A percentile compares a stretch with the other conserved stretches of the same genome.
Evolutionary conservation across 2,888 invertebrate genomes (phyloP).

Genomic region (Cordilura impudica): DNA sequence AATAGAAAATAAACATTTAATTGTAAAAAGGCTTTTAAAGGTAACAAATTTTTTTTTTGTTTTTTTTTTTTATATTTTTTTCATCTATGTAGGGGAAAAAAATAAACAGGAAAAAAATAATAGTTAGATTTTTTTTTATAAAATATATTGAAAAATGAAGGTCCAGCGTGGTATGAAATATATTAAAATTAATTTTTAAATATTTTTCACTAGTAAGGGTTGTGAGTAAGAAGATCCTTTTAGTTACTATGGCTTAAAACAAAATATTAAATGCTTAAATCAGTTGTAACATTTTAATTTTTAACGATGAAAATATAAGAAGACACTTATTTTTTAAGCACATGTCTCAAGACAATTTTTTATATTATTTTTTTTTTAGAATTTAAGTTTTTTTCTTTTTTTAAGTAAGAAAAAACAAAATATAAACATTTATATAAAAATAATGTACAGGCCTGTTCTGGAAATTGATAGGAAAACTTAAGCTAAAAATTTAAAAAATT

Average conservation of each 20-base stretch:
- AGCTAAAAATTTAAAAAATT: background rate
- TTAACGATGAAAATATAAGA: background rate
- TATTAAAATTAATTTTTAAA: constrained; percentile 6
- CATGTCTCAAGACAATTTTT: constrained; percentile 52
- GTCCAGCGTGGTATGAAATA: background rate
- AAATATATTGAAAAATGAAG: background rate
- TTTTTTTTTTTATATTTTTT: too few species aligned
- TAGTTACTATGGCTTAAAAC: constrained; percentile 43
- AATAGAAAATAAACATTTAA: background rate
- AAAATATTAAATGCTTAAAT: constrained; percentile 3
- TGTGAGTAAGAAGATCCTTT: constrained; percentile 58
- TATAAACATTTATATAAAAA: constrained; percentile 3
- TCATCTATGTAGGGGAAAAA: too few species aligned
- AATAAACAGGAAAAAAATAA: constrained; percentile 9
- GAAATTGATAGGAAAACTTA: background rate
- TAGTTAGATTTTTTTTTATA: constrained; percentile 28
- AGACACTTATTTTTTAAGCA: constrained; percentile 62
- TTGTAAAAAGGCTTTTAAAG: constrained; percentile 24
- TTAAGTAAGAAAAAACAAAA: constrained; percentile 7
- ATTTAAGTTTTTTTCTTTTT: constrained; percentile 35
- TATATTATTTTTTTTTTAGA: constrained; percentile 11
- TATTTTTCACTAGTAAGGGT: constrained; percentile 41
- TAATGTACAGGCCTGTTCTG: constrained; percentile 31
- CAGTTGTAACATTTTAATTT: constrained; percentile 30
- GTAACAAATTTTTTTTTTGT: constrained; percentile 14